A percentile compares a stretch with the other conserved stretches of the same genome.
These are phyloP conservation scores for Variabilichromis moorii DNA, from an alignment of 2,113 vertebrate species.

Conservation along the genomic window DNA sequence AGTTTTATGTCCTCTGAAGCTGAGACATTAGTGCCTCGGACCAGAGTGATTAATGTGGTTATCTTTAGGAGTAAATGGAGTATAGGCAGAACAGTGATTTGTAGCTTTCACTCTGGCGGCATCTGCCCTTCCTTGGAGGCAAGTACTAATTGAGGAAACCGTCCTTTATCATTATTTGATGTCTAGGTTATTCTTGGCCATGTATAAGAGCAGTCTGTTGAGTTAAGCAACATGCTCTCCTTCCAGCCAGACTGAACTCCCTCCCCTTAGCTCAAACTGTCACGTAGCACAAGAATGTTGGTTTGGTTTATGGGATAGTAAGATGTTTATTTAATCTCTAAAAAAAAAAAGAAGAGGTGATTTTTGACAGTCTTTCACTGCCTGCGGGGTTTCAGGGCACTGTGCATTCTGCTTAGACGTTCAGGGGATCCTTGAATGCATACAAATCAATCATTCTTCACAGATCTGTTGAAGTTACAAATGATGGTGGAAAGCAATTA, in stretches of 20 bases:
- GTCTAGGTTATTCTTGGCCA: conserved; percentile 2
- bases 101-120: not conserved
- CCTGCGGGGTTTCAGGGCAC: not conserved
- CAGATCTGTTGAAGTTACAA: not conserved
- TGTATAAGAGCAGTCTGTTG: conserved; percentile 2
- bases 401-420: not conserved
- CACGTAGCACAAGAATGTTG: conserved; percentile 46
- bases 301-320: not conserved
- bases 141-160: conserved; percentile 25
- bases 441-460: not conserved
- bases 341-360: not conserved
- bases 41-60: conserved; percentile 24
- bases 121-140: conserved; percentile 5
- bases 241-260: not conserved
- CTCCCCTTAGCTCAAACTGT: not conserved
- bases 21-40: not conserved
- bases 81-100: not conserved
- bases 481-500: not conserved
- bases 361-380: not conserved
- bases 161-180: conserved; percentile 36
- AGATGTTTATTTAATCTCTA: conserved; percentile 26
- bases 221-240: not conserved
- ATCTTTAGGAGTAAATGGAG: conserved; percentile 18
- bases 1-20: not conserved
- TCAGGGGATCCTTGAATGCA: not conserved